These are phyloP conservation scores for Arothron firmamentum DNA, from an alignment of 2,113 vertebrate genomes.

Conservation along the genomic window DNA sequence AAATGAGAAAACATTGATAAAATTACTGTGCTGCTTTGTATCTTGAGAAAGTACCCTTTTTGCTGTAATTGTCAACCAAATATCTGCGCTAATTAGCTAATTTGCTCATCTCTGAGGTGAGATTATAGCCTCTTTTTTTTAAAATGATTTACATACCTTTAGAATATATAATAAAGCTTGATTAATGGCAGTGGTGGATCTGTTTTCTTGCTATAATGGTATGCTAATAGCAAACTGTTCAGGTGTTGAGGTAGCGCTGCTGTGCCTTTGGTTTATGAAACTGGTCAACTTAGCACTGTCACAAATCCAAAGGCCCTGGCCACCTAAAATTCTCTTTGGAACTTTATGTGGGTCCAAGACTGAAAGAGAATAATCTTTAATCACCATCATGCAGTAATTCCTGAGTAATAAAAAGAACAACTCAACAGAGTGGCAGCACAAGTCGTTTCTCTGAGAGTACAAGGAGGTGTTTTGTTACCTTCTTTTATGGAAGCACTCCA, in stretches of 20 bases:
- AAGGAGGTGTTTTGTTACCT: conserved; percentile 22
- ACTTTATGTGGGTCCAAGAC: no score
- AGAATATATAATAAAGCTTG: conserved; percentile 19
- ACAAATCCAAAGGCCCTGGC: no score
- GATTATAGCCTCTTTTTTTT: conserved; percentile 28
- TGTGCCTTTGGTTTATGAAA: background rate
- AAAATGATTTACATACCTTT: conserved; percentile 14
- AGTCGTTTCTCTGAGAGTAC: no score
- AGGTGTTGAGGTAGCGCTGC: background rate
- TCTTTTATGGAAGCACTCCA: conserved; percentile 28
- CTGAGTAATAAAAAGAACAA: no score
- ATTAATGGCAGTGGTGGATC: conserved; percentile 22
- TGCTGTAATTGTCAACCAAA: conserved; percentile 26
- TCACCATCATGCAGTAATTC: no score
- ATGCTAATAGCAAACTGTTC: background rate
- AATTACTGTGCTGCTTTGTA: conserved; percentile 14
- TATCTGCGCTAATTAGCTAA: conserved; percentile 41
- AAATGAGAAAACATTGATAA: conserved; percentile 33
- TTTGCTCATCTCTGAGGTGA: conserved; percentile 15
- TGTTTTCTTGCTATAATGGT: conserved; percentile 1
- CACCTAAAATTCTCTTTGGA: no score
- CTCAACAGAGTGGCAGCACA: no score
- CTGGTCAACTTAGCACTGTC: background rate
- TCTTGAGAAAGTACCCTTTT: conserved; percentile 39
- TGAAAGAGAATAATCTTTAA: no score